These are phyloP conservation scores for Cinclus cinclus DNA, from an alignment of 2,113 vertebrate genomes.

Conservation along the genomic window DNA sequence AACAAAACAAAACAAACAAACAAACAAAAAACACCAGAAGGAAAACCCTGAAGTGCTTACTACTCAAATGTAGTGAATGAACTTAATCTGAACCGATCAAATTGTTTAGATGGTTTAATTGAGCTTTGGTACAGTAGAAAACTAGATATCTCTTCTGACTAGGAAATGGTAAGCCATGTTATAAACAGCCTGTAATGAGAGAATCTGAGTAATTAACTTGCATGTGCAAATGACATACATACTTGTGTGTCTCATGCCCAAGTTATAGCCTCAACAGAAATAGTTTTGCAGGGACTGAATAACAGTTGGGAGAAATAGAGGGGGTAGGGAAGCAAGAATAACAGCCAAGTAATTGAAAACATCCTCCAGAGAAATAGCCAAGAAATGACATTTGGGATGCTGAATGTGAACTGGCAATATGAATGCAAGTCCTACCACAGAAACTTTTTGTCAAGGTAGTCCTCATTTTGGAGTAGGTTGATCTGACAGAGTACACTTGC, in stretches of 20 bases:
- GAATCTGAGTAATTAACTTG: conserved; percentile 9
- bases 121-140: background rate
- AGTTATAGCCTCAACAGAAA: conserved; percentile 29
- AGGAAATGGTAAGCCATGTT: conserved; percentile 5
- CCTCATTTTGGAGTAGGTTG: background rate
- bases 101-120: background rate
- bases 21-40: background rate
- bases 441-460: background rate
- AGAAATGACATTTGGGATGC: background rate
- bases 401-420: background rate
- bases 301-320: background rate
- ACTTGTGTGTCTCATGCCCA: background rate
- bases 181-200: conserved; percentile 3
- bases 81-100: background rate
- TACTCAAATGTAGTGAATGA: background rate
- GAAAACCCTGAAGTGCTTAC: background rate
- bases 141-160: background rate
- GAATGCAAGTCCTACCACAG: background rate
- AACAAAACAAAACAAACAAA: background rate
- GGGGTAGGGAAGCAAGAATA: background rate
- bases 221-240: background rate
- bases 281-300: background rate
- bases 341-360: conserved; percentile 32
- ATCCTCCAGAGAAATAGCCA: background rate
- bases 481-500: background rate